phyloP scores from a whole-genome alignment of 2,797 vertebrate genomes.

The Enteromius anoplus region DNA sequence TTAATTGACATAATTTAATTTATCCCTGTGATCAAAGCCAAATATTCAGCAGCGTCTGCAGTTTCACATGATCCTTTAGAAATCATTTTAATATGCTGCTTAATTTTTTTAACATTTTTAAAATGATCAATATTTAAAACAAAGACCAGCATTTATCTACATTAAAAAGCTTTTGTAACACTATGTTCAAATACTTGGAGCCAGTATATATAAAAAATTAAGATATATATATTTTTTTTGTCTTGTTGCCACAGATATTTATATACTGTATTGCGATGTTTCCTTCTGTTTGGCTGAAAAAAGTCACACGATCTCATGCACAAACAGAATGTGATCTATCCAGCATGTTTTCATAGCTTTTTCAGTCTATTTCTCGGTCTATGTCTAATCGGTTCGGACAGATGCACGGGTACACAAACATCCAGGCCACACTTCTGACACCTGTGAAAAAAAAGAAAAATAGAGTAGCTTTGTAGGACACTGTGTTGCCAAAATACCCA shows the following conservation, averaged over 20 bases:
- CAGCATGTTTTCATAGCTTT: not conserved
- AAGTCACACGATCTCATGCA: not conserved
- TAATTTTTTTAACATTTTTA: too few species aligned
- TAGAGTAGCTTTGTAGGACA: conserved; percentile 4
- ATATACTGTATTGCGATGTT: not conserved
- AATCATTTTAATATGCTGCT: too few species aligned
- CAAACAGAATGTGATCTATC: conserved; percentile 18
- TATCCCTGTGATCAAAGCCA: too few species aligned
- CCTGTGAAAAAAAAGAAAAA: conserved; percentile 11
- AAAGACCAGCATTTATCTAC: too few species aligned
- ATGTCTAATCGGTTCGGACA: conserved; percentile 1
- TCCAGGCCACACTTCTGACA: conserved; percentile 25
- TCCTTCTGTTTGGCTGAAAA: not conserved
- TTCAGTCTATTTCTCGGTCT: not conserved
- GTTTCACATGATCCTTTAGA: too few species aligned
- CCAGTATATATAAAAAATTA: too few species aligned
- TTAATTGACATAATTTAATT: too few species aligned
- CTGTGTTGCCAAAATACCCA: not conserved
- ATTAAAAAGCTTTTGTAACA: too few species aligned
- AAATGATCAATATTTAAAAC: too few species aligned
- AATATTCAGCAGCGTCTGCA: too few species aligned
- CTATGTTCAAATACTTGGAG: too few species aligned
- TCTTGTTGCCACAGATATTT: not conserved
- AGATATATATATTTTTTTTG: not conserved
- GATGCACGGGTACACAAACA: conserved; percentile 3